Conservation (phyloP, 1,140 invertebrate species). For the Apis dorsata region DNA sequence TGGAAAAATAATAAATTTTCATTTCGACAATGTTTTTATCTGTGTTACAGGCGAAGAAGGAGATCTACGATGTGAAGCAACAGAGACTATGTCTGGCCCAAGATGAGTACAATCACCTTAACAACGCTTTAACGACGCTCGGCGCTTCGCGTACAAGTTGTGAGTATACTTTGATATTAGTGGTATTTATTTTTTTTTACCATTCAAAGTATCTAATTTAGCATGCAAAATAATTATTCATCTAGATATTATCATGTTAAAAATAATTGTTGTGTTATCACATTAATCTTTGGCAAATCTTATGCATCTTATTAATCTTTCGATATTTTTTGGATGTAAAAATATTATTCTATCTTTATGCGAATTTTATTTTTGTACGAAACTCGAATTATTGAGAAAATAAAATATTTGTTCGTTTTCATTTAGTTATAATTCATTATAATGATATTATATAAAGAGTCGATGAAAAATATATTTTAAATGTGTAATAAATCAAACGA, state of each 20-base stretch:
- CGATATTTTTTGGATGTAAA: background rate
- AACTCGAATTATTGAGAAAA: too few species aligned
- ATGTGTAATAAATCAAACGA: too few species aligned
- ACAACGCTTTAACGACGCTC: slow-evolving; percentile 90
- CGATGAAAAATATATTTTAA: too few species aligned
- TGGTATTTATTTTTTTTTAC: slow-evolving; percentile 4
- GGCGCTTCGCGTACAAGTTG: slow-evolving; percentile 91
- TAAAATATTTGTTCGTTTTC: too few species aligned
- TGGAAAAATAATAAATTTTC: background rate
- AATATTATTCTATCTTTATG: too few species aligned
- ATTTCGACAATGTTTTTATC: slow-evolving; percentile 36
- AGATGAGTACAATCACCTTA: slow-evolving; percentile 97
- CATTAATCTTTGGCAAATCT: background rate
- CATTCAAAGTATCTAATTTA: background rate
- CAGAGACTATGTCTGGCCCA: slow-evolving; percentile 94
- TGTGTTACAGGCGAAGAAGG: slow-evolving; percentile 93
- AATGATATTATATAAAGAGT: too few species aligned
- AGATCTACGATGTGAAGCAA: slow-evolving; percentile 97
- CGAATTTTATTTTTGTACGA: too few species aligned
- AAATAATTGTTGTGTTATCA: background rate
- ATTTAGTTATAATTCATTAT: too few species aligned
- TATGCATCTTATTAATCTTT: background rate
- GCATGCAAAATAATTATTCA: background rate
- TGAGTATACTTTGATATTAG: slow-evolving; percentile 81
- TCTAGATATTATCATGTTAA: background rate